Evolutionary conservation across 2,888 invertebrate species (phyloP).

Genomic region (Gymnoscelis rufifasciata): DNA sequence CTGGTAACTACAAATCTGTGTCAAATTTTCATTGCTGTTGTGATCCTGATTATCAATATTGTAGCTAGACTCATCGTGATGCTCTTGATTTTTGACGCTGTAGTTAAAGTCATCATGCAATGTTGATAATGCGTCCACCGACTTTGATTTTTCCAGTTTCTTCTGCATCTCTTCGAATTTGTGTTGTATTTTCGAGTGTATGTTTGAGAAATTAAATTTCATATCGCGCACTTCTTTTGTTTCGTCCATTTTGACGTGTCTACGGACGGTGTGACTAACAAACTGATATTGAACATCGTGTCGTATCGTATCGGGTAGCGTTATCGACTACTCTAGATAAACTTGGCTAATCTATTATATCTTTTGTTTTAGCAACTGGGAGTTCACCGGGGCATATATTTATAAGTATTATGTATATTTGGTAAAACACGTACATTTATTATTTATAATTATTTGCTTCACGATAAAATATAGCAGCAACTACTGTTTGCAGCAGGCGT

Average conservation of each 20-base stretch:
- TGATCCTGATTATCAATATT: constrained; percentile 31
- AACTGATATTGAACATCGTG: constrained; percentile 32
- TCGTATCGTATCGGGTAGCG: constrained; percentile 38
- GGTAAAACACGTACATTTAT: too few species aligned
- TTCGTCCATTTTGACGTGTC: constrained; percentile 13
- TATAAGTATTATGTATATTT: too few species aligned
- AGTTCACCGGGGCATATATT: constrained; percentile 5
- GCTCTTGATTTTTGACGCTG: constrained; percentile 29
- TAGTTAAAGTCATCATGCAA: constrained; percentile 44
- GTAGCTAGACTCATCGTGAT: constrained; percentile 44
- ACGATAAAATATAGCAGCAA: too few species aligned
- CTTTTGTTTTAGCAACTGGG: constrained; percentile 23
- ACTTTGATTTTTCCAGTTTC: constrained; percentile 61
- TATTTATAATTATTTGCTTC: too few species aligned
- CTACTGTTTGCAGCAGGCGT: too few species aligned
- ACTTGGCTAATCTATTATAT: constrained; percentile 48
- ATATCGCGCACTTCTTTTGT: neutral
- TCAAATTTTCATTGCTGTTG: constrained; percentile 39
- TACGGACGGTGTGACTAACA: constrained; percentile 25
- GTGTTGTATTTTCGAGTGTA: constrained; percentile 58
- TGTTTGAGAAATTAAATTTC: constrained; percentile 44
- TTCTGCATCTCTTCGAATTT: constrained; percentile 66
- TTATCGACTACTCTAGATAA: constrained; percentile 63
- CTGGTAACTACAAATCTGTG: constrained; percentile 29
- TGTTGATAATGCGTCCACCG: constrained; percentile 50